phyloP scores from a whole-genome alignment of 2,797 vertebrate genomes.

The Coranthus polyacanthus region DNA sequence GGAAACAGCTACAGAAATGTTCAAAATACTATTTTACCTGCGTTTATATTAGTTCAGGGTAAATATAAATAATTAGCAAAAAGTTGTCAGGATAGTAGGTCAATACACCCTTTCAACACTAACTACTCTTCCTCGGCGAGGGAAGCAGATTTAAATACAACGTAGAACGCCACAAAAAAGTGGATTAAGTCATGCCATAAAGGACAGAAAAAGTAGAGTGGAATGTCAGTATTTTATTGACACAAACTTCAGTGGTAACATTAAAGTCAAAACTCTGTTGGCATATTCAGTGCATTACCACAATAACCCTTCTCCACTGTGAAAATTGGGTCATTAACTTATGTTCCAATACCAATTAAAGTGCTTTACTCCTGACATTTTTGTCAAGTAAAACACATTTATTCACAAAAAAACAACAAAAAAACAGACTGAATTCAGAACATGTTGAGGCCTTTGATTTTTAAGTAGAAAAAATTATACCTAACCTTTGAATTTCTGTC shows the following conservation, averaged over 20 bases:
- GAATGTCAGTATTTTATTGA: constrained; percentile 84
- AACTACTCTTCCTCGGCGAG: too few relatives aligned
- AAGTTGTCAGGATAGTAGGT: too few relatives aligned
- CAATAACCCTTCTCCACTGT: constrained; percentile 44
- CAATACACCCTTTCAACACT: too few relatives aligned
- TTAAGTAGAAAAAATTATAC: constrained; percentile 49
- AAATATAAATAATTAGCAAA: too few relatives aligned
- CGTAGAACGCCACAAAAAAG: too few relatives aligned
- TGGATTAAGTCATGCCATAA: too few relatives aligned
- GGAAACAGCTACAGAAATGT: too few relatives aligned
- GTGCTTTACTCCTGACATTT: constrained; percentile 36
- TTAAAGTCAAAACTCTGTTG: constrained; percentile 44
- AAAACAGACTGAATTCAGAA: constrained; percentile 49
- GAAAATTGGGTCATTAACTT: constrained; percentile 34
- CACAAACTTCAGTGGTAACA: constrained; percentile 66
- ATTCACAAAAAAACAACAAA: constrained; percentile 34
- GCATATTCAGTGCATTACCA: constrained; percentile 77
- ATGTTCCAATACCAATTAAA: constrained; percentile 35
- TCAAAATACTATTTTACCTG: too few relatives aligned
- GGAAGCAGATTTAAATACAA: too few relatives aligned
- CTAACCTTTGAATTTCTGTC: constrained; percentile 38
- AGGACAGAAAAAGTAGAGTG: constrained; percentile 39
- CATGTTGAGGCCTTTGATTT: constrained; percentile 47
- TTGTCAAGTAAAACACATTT: constrained; percentile 56
- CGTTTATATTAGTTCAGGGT: too few relatives aligned